phyloP scores from a whole-genome alignment of 2,113 vertebrate genomes.

The Noturus placidus region DNA sequence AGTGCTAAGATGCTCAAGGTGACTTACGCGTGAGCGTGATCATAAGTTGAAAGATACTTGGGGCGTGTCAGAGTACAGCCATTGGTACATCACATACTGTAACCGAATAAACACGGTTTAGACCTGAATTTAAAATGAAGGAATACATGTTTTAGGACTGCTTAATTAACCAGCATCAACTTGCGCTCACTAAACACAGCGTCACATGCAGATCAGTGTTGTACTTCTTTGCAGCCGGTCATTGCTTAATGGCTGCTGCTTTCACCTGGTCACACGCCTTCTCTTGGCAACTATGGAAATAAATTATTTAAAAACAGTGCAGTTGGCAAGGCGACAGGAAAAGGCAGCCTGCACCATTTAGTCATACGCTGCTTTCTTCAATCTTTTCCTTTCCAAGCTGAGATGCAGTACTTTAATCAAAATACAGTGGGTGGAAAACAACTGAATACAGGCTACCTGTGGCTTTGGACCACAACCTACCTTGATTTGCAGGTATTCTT shows the following conservation, averaged over 20 bases:
- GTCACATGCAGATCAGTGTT: background rate
- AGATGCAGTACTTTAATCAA: conserved; percentile 68
- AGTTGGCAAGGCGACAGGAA: conserved; percentile 43
- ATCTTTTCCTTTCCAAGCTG: conserved; percentile 53
- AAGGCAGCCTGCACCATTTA: conserved; percentile 54
- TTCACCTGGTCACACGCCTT: background rate
- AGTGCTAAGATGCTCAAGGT: background rate
- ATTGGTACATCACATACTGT: no score
- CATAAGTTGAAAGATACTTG: background rate
- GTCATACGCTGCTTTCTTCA: conserved; percentile 48
- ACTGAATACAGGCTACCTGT: conserved; percentile 68
- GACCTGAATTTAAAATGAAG: background rate
- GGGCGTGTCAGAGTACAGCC: background rate
- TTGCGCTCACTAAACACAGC: background rate
- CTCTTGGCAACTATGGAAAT: conserved; percentile 37
- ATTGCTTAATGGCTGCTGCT: background rate
- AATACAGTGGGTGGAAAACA: conserved; percentile 63
- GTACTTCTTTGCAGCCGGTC: background rate
- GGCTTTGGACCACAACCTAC: conserved; percentile 62
- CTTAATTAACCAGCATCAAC: background rate
- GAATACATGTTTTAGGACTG: background rate
- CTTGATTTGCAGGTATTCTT: conserved; percentile 54
- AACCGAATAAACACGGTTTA: background rate
- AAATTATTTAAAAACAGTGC: conserved; percentile 50
- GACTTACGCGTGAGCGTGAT: background rate